Conservation (phyloP, 37 sponge, comb jelly and placozoan species). For the Beroe ovata region DNA sequence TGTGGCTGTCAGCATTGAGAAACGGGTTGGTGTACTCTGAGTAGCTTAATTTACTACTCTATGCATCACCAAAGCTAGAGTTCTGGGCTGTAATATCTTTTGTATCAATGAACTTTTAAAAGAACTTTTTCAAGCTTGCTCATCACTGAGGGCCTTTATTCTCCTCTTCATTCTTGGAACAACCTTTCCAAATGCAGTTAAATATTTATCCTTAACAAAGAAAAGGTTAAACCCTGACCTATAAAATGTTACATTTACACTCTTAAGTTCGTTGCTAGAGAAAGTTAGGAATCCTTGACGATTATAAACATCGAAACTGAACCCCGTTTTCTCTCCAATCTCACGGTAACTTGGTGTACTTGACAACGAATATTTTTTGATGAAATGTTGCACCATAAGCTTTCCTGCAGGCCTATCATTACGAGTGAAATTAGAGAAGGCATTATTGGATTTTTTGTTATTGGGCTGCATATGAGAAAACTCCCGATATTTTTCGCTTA, state of each 20-base stretch:
- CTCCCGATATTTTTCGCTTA: background rate
- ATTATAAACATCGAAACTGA: slow-evolving; percentile 17
- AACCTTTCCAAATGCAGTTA: slow-evolving; percentile 12
- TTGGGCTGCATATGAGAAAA: background rate
- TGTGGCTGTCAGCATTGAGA: too few relatives aligned
- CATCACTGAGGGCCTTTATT: background rate
- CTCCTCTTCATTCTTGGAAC: background rate
- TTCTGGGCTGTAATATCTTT: slow-evolving; percentile 5
- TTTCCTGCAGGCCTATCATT: slow-evolving; percentile 1
- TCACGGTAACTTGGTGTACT: background rate
- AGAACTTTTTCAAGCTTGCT: background rate
- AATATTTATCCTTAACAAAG: slow-evolving; percentile 20
- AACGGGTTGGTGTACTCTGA: too few relatives aligned
- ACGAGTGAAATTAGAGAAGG: background rate
- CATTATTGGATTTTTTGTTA: slow-evolving; percentile 9
- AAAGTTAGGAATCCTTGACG: background rate
- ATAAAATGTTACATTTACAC: background rate
- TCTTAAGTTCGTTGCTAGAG: background rate
- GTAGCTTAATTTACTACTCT: too few relatives aligned
- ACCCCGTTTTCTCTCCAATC: background rate
- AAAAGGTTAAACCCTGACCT: background rate
- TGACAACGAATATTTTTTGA: background rate
- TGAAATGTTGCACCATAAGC: background rate
- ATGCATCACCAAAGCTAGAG: too few relatives aligned
- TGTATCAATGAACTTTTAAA: slow-evolving; percentile 40